Evolutionary conservation across 92 coral and sea anemone genomes (phyloP), one percentile per base, ranked within the genome.

Genomic region (Porites divaricata): DNA sequence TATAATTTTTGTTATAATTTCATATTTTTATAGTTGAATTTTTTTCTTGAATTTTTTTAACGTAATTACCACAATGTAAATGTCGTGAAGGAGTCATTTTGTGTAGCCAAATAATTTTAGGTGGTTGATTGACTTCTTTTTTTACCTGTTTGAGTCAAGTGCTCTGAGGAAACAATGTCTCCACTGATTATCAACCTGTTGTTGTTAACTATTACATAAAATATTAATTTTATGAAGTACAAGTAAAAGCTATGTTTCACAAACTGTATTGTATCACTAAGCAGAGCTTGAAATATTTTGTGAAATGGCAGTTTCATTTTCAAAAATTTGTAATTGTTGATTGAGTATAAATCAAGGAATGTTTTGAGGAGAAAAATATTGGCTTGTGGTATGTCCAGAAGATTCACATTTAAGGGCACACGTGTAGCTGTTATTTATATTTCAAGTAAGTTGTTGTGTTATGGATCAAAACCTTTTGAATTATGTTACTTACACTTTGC

Each of bases 101-200:
- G 45, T 35, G 5, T 35, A 35, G 7, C 45, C 45, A 35, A 35
- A 35, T 4, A 35, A 35, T 35, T 35, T 54, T 15, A 54, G 14
- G 2, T 16, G 16, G 12, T 25, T 23, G 24, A 45, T 25, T 49
- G 26, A 25, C 26, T 57, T 15, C 45, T 16, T 50, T 16, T 50
- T 20, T 24, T 49, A 82, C 86, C 86, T 82, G 86, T 62, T 62
- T 10, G 8, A 21, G 59, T 72, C 62, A 70, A 70, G 64, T 53
- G 76, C 75, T 51, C 14, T 41, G 67, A 81, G 68, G 26, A 19
- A 56, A 12, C 13, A 66, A 23, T 23, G 50, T 51, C 17, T 25
- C 17, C 51, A 67, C 15, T 19, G 61, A 64, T 49, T 22, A 19
- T 53, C 25, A 53, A 68, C 85, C 74, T 68, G 85, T 49, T 28